Evolutionary conservation across 2,888 invertebrate genomes (phyloP), one percentile per base, ranked within the genome.

Genomic region (Dryobota labecula): DNA sequence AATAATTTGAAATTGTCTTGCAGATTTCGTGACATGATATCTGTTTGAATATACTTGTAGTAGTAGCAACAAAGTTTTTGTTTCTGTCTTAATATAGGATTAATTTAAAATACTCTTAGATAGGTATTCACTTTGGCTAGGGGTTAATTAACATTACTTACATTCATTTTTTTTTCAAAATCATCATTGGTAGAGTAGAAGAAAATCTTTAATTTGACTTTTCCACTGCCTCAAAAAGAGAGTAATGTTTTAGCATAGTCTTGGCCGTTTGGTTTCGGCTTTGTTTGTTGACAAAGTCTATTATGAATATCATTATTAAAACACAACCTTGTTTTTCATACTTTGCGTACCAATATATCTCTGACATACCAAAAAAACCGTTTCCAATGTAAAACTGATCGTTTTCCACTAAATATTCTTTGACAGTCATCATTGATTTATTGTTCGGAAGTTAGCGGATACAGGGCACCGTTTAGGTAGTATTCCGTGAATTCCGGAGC

Each of bases 401-500:
- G 7, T 49, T n/a, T 30, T n/a, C 36, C 24, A 60, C 27, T 36
- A 57, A 66, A 45, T 73, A 79, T 70, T 66, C 49, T 70, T 58
- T 30, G 53, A 24, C 33, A 56, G n/a, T 51, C 20, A 51, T 63
- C 54, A 71, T 71, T 71, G 41, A 81, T 71, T 78, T 71, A 71
- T 63, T 1, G 63, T 58, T 62, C 7, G 13, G 13, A 47, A 33
- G 54, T 76, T 56, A 49, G 30, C 60, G 36, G 61, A 24, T 36
- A 24, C 77, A 30, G 56, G 61, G n/a, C 11, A 62, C 41, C 63
- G 78, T 62, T 78, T 53, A 70, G 65, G 67, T 30, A 82, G 63
- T 63, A 80, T 63, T 68, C 54, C 51, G 30, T 67, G 83, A 74
- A 82, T 80, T 63, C 65, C 73, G 70, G 33, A 15, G 33, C 24